A percentile compares a stretch with the other conserved stretches of the same genome.
phyloP scores from a whole-genome alignment of 2,113 vertebrate genomes.

The Dicrurus megarhynchus region DNA sequence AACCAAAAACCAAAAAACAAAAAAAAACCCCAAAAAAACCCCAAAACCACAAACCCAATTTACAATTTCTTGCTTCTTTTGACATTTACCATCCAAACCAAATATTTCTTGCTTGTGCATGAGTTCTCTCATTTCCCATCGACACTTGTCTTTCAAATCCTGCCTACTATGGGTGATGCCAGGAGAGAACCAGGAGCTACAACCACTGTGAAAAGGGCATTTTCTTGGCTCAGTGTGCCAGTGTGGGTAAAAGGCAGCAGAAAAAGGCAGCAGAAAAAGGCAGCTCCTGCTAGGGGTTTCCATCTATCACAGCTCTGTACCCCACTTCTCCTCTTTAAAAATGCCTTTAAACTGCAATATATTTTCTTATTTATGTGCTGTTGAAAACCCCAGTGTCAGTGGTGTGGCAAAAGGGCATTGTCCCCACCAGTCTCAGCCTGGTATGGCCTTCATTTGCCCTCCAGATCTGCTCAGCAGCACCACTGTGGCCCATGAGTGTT shows the following conservation, averaged over 20 bases:
- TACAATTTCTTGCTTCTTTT: background rate
- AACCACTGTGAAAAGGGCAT: background rate
- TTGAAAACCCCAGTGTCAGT: background rate
- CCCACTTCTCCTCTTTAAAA: background rate
- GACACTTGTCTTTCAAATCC: background rate
- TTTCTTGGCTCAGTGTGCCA: background rate
- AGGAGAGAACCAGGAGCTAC: background rate
- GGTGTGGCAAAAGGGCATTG: background rate
- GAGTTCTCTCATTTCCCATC: background rate
- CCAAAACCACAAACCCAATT: background rate
- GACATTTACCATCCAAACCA: background rate
- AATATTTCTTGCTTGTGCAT: background rate
- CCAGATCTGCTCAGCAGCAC: background rate
- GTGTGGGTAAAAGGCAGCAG: background rate
- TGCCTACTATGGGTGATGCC: background rate
- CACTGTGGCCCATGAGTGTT: accelerated
- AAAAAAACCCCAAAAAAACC: background rate
- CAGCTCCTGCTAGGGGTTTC: background rate
- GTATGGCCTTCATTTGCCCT: background rate
- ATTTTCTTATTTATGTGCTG: background rate
- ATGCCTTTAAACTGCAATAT: background rate
- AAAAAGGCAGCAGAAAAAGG: background rate
- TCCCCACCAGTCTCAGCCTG: background rate
- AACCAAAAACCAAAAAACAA: too few species aligned
- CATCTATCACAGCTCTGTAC: background rate